A percentile compares a stretch with the other conserved stretches of the same genome.
These are phyloP conservation scores for Tetragonula carbonaria DNA, from an alignment of 2,888 invertebrate genomes.

Conservation along the genomic window DNA sequence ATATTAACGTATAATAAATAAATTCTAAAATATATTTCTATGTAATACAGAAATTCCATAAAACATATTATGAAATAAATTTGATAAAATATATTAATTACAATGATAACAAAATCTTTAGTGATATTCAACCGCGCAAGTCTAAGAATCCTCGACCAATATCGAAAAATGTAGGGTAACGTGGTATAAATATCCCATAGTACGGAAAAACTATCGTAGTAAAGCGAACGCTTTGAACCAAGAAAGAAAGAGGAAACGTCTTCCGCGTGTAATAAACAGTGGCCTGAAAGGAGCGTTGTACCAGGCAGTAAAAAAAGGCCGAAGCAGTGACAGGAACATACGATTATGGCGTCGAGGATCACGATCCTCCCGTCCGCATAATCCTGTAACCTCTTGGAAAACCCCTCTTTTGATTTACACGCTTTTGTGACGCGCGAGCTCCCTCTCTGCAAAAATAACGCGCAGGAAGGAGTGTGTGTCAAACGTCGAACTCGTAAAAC, in stretches of 20 bases:
- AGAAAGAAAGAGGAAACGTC: neutral
- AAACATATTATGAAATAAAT: no score
- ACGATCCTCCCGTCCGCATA: neutral
- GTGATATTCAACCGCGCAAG: no score
- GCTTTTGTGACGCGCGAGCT: neutral
- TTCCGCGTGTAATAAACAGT: neutral
- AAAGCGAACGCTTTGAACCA: neutral
- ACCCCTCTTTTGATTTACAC: neutral
- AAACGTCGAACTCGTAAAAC: neutral
- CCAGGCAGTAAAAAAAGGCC: neutral
- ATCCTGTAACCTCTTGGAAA: neutral
- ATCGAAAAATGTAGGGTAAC: no score
- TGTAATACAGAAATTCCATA: no score
- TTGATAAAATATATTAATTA: no score
- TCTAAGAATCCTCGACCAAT: no score
- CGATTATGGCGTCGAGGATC: slow-evolving; percentile 2
- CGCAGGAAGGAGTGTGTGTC: neutral
- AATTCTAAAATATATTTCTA: no score
- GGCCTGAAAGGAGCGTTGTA: neutral
- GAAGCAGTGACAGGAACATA: neutral
- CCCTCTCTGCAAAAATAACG: neutral
- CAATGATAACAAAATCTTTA: no score
- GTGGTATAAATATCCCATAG: no score
- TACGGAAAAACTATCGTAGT: no score
- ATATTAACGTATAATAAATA: no score